These are phyloP conservation scores for Neoniphon sammara DNA, from an alignment of 2,797 vertebrate genomes.

Conservation along the genomic window DNA sequence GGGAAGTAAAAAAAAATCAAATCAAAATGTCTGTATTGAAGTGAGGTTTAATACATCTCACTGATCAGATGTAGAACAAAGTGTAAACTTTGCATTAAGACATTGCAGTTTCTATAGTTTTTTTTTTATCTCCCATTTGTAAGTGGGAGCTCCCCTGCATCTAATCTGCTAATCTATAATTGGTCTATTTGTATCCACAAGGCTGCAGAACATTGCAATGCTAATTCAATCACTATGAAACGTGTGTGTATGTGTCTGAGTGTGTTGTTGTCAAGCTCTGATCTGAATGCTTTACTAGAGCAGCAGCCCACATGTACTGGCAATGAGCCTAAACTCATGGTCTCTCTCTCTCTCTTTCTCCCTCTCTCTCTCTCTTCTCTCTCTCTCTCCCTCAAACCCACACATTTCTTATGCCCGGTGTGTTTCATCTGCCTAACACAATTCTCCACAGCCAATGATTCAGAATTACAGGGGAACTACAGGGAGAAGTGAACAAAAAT, in stretches of 20 bases:
- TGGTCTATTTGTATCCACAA: slow-evolving; percentile 30
- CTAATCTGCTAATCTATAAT: slow-evolving; percentile 40
- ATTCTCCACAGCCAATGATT: slow-evolving; percentile 71
- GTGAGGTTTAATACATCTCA: too few species aligned
- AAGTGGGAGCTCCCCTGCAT: slow-evolving; percentile 11
- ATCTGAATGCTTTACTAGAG: slow-evolving; percentile 41
- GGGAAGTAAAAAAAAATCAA: too few species aligned
- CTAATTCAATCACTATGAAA: slow-evolving; percentile 32
- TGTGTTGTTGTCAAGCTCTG: slow-evolving; percentile 34
- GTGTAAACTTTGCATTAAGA: background rate
- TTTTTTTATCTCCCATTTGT: slow-evolving; percentile 7
- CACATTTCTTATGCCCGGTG: slow-evolving; percentile 56
- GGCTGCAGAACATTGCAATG: slow-evolving; percentile 42
- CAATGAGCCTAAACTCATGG: slow-evolving; percentile 51
- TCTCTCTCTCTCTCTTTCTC: slow-evolving; percentile 41
- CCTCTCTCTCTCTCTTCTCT: too few species aligned
- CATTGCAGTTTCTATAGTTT: too few species aligned
- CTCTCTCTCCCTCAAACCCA: slow-evolving; percentile 47
- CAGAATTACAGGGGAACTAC: slow-evolving; percentile 65
- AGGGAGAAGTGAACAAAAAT: slow-evolving; percentile 60
- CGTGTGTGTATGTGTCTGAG: slow-evolving; percentile 18
- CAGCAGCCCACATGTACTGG: slow-evolving; percentile 45
- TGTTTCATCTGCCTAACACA: slow-evolving; percentile 68
- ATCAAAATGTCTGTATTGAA: too few species aligned
- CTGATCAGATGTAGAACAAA: background rate